Evolutionary conservation across 1,140 invertebrate genomes (phyloP).

Genomic region (Conus betulinus): DNA sequence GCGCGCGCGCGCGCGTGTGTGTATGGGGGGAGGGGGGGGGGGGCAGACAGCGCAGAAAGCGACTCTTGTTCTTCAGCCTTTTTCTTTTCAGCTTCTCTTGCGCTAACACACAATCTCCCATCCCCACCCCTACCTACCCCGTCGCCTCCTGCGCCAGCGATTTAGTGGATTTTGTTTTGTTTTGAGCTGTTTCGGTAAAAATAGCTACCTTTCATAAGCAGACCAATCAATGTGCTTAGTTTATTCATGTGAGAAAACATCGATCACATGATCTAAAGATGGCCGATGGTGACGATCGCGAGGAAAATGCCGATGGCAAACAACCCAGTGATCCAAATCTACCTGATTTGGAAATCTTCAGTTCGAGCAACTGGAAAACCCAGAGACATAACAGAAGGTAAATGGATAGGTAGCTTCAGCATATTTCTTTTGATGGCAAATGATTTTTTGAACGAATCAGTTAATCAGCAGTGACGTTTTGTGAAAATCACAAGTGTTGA

Average conservation of each 20-base stretch:
- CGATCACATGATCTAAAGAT: slow-evolving; percentile 34
- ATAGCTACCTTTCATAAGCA: neutral
- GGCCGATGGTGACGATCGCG: slow-evolving; percentile 29
- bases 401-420: neutral
- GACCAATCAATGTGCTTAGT: neutral
- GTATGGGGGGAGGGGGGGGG: too few relatives aligned
- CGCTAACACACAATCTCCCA: neutral
- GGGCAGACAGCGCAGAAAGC: too few relatives aligned
- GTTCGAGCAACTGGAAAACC: neutral
- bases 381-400: neutral
- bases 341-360: neutral
- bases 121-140: too few relatives aligned
- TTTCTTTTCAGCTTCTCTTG: too few relatives aligned
- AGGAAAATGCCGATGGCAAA: neutral
- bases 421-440: neutral
- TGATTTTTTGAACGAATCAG: neutral
- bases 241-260: too few relatives aligned
- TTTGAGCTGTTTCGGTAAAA: neutral
- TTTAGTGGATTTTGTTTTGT: neutral
- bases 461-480: neutral
- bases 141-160: too few relatives aligned
- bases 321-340: neutral
- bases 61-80: too few relatives aligned
- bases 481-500: neutral
- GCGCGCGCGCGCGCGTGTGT: too few relatives aligned